Conservation (phyloP, 2,113 vertebrate species). For the Gambusia affinis region DNA sequence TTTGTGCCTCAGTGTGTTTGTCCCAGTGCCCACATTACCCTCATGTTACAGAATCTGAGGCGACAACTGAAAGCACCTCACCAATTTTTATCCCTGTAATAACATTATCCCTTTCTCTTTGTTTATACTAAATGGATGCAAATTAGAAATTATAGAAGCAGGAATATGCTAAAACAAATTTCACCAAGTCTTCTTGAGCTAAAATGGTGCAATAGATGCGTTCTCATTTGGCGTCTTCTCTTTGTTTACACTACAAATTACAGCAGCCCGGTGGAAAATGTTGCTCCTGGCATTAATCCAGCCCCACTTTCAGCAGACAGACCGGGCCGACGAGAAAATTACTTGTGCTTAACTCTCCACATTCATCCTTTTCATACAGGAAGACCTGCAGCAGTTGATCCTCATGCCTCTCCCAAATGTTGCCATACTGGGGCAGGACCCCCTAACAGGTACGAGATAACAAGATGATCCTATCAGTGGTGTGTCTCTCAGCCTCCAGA, state of each 20-base stretch:
- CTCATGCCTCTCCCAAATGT: slow-evolving; percentile 86
- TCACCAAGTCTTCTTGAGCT: slow-evolving; percentile 3
- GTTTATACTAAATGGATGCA: neutral
- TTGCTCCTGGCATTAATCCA: slow-evolving; percentile 25
- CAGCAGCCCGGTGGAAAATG: slow-evolving; percentile 40
- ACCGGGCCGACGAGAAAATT: neutral
- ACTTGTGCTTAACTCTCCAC: slow-evolving; percentile 19
- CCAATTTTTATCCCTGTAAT: neutral
- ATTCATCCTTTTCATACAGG: slow-evolving; percentile 70
- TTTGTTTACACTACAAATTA: slow-evolving; percentile 62
- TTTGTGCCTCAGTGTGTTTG: slow-evolving; percentile 8
- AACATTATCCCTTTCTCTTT: slow-evolving; percentile 2
- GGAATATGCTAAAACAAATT: slow-evolving; percentile 12
- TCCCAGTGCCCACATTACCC: slow-evolving; percentile 20
- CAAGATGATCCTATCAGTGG: slow-evolving; percentile 49
- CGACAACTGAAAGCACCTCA: neutral
- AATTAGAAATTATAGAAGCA: neutral
- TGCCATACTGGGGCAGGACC: slow-evolving; percentile 85
- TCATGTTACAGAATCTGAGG: neutral
- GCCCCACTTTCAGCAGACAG: slow-evolving; percentile 21
- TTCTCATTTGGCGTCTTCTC: slow-evolving; percentile 16
- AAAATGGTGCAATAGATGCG: neutral
- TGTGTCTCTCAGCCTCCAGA: slow-evolving; percentile 30
- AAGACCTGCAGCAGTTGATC: slow-evolving; percentile 88
- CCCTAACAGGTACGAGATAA: slow-evolving; percentile 85